These are phyloP conservation scores for Lindbergichthys nudifrons DNA, from an alignment of 2,797 vertebrate genomes.

Conservation along the genomic window DNA sequence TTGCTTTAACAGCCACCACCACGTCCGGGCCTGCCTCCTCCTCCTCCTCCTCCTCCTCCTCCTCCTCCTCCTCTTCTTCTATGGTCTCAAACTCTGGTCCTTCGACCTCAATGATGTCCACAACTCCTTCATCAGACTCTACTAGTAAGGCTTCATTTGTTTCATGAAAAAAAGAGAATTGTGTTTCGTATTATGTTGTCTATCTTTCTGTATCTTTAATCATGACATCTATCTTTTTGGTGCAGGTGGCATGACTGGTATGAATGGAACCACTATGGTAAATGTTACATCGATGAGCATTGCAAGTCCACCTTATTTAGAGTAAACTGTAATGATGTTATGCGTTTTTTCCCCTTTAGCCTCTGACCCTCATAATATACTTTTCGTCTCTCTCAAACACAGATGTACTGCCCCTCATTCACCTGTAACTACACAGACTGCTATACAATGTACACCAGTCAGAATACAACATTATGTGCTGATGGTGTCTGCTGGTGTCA, in stretches of 20 bases:
- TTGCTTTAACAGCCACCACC: not conserved
- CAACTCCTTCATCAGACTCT: not conserved
- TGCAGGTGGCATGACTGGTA: conserved; percentile 6
- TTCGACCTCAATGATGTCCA: conserved; percentile 2
- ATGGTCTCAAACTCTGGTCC: not conserved
- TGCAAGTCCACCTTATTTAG: conserved; percentile 40
- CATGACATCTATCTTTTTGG: conserved; percentile 21
- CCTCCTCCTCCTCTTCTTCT: not conserved
- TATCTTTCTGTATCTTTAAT: not conserved
- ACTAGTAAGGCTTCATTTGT: conserved; percentile 19
- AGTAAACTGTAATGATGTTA: not conserved
- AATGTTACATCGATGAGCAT: conserved; percentile 30
- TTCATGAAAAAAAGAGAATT: not conserved
- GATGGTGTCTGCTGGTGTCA: conserved; percentile 63
- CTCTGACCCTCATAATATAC: not conserved
- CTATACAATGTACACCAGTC: conserved; percentile 69
- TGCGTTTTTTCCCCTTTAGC: not conserved
- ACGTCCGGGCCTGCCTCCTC: not conserved
- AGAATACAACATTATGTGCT: conserved; percentile 59
- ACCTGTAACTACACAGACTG: conserved; percentile 78
- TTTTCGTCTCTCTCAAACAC: conserved; percentile 19
- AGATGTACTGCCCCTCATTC: conserved; percentile 80
- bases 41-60: not conserved
- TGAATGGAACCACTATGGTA: conserved; percentile 18
- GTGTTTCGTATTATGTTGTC: no score